Evolutionary conservation across 2,113 vertebrate species (phyloP), one percentile per base, ranked within the genome.

Genomic region (Aleadryas rufinucha): DNA sequence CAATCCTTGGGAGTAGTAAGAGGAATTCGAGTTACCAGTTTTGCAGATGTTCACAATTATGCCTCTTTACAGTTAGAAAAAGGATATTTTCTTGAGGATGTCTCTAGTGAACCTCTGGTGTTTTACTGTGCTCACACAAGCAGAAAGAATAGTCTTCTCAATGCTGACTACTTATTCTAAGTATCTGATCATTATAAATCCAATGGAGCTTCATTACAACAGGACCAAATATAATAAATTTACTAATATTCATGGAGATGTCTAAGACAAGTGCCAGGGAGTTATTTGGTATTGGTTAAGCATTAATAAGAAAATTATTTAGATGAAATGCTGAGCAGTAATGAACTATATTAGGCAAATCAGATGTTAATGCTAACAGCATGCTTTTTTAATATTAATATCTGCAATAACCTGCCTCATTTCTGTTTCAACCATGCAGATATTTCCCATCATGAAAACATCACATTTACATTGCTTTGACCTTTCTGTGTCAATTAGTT

Each of bases 331-430:
- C 79, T 79, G 64, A n/a, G 39, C 69, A 65, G 74, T 87, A 92
- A 92, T 86, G 45, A 81, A 75, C 31, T 81, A 7, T 83, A 89
- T 84, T 87, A 94, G 45, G 41, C 53, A 97, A 95, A 95, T 91
- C 54, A 95, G 69, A 94, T 76, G 35, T 66, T 87, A 90, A 91
- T 71, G 53, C 81, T 92, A 95, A 84, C 59, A 96, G 60, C 41
- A 71, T 20, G 47, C 11, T 75, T 88, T 90, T 91, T 80, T 23
- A 77, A 78, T 84, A 84, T 87, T 90, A 82, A 89, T 90, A 81
- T 78, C 64, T 60, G 13, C 39, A 90, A 84, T 75, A 94, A 94
- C 13, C n/a, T 0, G 2, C n/a, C 54, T 95, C 35, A 88, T 93
- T 96, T 96, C 31, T 91, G 90, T 91, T 89, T 72, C 71, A 80